Evolutionary conservation across 2,797 vertebrate species (phyloP).

Genomic region (Emydoidea blandingii): DNA sequence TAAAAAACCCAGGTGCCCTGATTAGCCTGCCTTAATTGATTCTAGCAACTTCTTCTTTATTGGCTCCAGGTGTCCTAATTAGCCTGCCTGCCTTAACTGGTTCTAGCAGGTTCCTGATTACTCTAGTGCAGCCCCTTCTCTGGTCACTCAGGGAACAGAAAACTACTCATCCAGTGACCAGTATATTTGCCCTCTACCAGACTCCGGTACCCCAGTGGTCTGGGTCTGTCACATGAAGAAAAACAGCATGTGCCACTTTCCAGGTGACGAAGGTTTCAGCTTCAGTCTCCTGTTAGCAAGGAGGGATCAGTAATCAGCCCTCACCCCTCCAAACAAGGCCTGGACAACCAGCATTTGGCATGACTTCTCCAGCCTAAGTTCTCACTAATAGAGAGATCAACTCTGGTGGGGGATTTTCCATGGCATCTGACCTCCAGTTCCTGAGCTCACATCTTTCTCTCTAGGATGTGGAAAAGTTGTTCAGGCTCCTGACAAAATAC

Average conservation of each 20-base stretch:
- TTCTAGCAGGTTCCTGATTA: too few relatives aligned
- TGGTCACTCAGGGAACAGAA: too few relatives aligned
- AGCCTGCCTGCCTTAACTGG: too few relatives aligned
- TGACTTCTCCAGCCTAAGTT: neutral
- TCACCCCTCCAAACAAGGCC: neutral
- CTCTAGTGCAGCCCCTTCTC: too few relatives aligned
- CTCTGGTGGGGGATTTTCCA: neutral
- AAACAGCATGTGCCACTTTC: neutral
- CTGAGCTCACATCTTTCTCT: neutral
- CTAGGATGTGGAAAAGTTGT: neutral
- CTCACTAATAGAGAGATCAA: neutral
- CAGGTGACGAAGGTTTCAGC: neutral
- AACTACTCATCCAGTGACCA: too few relatives aligned
- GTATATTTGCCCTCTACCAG: too few relatives aligned
- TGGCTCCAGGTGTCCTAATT: too few relatives aligned
- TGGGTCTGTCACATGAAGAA: neutral
- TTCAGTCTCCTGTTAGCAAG: neutral
- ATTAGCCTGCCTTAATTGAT: too few relatives aligned
- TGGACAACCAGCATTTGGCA: neutral
- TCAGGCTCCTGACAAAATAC: neutral
- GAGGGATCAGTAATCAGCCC: neutral
- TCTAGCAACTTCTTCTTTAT: too few relatives aligned
- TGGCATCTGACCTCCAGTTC: neutral
- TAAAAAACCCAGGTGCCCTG: too few relatives aligned
- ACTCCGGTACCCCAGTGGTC: too few relatives aligned